A percentile compares a stretch with the other conserved stretches of the same genome.
Conservation (phyloP, 1,140 invertebrate genomes). For the Ceratina calcarata region DNA sequence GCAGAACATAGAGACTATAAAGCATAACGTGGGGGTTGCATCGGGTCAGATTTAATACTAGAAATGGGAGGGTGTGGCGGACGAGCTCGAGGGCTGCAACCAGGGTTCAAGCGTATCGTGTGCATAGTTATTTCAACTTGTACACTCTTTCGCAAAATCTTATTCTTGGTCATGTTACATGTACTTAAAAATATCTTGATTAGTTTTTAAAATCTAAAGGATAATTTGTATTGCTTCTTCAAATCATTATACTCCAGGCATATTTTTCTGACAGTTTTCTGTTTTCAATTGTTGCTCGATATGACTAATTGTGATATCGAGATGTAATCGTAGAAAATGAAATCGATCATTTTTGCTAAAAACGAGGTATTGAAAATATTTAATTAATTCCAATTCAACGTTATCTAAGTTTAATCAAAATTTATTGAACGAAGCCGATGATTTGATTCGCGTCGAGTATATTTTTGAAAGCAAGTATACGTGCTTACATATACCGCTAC, state of each 20-base stretch:
- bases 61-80: slow-evolving; percentile 73
- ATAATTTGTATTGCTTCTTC: no score
- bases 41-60: slow-evolving; percentile 75
- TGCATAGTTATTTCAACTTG: slow-evolving; percentile 61
- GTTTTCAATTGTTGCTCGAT: background rate
- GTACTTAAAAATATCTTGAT: background rate
- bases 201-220: no score
- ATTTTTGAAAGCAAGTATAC: slow-evolving; percentile 61
- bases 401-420: no score
- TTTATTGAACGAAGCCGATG: no score
- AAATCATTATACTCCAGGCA: no score
- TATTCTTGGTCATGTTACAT: background rate
- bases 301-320: no score
- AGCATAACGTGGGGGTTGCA: slow-evolving; percentile 63
- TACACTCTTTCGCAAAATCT: slow-evolving; percentile 60
- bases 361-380: no score
- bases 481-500: slow-evolving; percentile 40
- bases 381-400: no score
- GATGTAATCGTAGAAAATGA: no score
- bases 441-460: background rate
- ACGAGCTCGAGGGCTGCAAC: slow-evolving; percentile 55
- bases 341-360: no score
- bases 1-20: slow-evolving; percentile 55
- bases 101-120: slow-evolving; percentile 63
- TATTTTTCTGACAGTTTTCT: no score